These are phyloP conservation scores for Dolichoris vasculosae DNA, from an alignment of 1,140 invertebrate genomes.

Conservation along the genomic window DNA sequence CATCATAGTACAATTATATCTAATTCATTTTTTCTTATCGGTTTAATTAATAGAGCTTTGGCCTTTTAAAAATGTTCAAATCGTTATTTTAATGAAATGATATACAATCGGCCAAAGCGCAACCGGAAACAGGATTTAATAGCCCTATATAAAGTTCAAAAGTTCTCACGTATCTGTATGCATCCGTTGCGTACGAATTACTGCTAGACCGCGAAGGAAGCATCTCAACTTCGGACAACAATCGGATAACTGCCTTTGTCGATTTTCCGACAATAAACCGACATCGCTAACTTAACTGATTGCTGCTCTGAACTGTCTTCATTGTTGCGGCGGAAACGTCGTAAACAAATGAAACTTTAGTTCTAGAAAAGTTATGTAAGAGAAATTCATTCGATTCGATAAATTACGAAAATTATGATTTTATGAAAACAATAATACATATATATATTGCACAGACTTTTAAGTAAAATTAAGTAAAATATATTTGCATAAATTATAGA, in stretches of 20 bases:
- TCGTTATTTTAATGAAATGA: constrained; percentile 5
- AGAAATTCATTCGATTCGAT: neutral
- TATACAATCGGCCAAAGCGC: neutral
- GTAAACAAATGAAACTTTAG: constrained; percentile 29
- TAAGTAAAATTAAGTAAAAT: no score
- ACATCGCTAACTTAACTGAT: constrained; percentile 39
- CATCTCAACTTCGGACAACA: constrained; percentile 42
- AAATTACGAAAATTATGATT: no score
- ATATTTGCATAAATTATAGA: no score
- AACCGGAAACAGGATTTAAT: constrained; percentile 15
- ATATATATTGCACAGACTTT: no score
- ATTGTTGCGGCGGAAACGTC: constrained; percentile 14
- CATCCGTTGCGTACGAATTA: constrained; percentile 29
- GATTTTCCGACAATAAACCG: constrained; percentile 50
- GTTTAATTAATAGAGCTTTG: neutral
- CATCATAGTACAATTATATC: neutral
- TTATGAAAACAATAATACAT: no score
- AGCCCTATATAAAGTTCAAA: constrained; percentile 17
- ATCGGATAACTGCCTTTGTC: constrained; percentile 49
- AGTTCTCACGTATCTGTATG: constrained; percentile 23
- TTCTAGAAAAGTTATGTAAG: constrained; percentile 6
- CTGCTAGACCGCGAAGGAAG: constrained; percentile 8
- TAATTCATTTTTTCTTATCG: neutral
- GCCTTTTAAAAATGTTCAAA: neutral
- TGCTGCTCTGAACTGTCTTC: constrained; percentile 15